These are phyloP conservation scores for Drosophila flavopinicola DNA, from an alignment of 2,888 invertebrate species.

Conservation along the genomic window DNA sequence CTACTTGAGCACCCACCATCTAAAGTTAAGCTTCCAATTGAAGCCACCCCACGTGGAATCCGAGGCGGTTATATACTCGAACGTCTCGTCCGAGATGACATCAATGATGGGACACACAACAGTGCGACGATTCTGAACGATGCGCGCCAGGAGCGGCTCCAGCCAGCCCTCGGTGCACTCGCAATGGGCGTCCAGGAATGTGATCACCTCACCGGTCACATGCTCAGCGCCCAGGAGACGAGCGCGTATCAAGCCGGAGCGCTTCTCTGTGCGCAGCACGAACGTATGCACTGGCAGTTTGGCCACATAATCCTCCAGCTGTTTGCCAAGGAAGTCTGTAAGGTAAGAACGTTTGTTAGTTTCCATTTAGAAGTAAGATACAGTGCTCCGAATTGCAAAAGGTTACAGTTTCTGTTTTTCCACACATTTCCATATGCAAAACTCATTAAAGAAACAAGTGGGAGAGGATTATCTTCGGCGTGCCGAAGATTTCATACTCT, in stretches of 20 bases:
- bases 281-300: conserved; percentile 93
- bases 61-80: conserved; percentile 99
- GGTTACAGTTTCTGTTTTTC: no score
- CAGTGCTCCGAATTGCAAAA: no score
- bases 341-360: conserved; percentile 43
- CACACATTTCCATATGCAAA: no score
- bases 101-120: conserved; percentile 99
- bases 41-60: conserved; percentile 99
- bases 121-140: conserved; percentile 95
- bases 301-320: conserved; percentile 95
- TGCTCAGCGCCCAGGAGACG: conserved; percentile 96
- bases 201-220: conserved; percentile 87
- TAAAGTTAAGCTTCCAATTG: conserved; percentile 99
- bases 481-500: no score
- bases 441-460: no score
- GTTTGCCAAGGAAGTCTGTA: conserved; percentile 93
- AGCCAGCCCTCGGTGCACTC: conserved; percentile 97
- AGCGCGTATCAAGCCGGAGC: conserved; percentile 98
- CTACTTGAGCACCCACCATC: conserved; percentile 91
- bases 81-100: conserved; percentile 99
- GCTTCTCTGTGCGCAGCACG: conserved; percentile 94
- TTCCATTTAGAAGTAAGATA: neutral
- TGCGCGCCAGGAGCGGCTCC: conserved; percentile 95
- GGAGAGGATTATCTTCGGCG: no score
- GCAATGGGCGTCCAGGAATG: conserved; percentile 85